phyloP scores from a whole-genome alignment of 1,140 invertebrate genomes.

The Lanistes nyassanus region DNA sequence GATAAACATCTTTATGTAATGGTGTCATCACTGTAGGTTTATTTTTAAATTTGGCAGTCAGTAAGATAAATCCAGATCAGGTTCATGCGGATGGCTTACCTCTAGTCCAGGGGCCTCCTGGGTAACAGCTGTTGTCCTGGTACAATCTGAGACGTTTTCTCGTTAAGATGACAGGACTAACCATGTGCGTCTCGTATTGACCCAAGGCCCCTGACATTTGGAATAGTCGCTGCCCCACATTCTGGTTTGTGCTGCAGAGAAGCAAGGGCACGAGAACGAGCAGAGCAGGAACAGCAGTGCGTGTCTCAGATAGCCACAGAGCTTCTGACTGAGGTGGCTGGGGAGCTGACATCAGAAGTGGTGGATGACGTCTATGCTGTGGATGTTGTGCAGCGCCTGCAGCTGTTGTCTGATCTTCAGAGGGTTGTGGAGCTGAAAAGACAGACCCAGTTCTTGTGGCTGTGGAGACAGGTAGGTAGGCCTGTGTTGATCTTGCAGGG shows the following conservation, averaged over 20 bases:
- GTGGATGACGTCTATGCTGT: slow-evolving; percentile 48
- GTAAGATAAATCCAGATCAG: no score
- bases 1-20: no score
- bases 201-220: no score
- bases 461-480: slow-evolving; percentile 40
- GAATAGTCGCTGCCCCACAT: no score
- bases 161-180: no score
- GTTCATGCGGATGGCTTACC: no score
- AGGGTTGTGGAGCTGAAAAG: slow-evolving; percentile 41
- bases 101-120: no score
- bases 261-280: slow-evolving; percentile 17
- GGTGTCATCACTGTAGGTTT: no score
- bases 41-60: no score
- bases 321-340: slow-evolving; percentile 36
- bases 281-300: slow-evolving; percentile 32
- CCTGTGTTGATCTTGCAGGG: not conserved
- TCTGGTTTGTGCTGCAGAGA: slow-evolving; percentile 21
- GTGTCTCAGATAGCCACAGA: slow-evolving; percentile 29
- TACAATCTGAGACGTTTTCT: no score
- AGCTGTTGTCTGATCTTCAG: slow-evolving; percentile 50
- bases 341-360: slow-evolving; percentile 39
- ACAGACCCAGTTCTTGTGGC: slow-evolving; percentile 38
- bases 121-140: no score
- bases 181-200: no score
- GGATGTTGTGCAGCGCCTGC: slow-evolving; percentile 56